Evolutionary conservation across 2,113 vertebrate species (phyloP).

Genomic region (Vidua macroura): DNA sequence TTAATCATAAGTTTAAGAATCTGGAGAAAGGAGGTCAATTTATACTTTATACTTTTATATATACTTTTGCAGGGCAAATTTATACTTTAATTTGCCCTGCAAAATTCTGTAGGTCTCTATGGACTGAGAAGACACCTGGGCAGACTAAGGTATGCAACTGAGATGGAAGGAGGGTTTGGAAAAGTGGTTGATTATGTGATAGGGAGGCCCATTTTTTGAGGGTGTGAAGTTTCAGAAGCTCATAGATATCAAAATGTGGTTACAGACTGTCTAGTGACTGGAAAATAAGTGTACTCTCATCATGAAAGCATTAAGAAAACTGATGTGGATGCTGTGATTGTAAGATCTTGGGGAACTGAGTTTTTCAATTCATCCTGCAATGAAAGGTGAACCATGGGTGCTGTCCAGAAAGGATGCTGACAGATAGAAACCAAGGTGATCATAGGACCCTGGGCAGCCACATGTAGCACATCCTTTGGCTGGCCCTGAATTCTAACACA

Average conservation of each 20-base stretch:
- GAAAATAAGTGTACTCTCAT: neutral
- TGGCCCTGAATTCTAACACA: neutral
- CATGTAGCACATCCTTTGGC: accelerated
- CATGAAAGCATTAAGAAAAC: neutral
- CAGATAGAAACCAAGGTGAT: neutral
- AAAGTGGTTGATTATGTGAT: neutral
- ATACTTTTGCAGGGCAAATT: neutral
- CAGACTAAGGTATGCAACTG: neutral
- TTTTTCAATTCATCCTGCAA: neutral
- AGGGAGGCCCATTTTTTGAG: neutral
- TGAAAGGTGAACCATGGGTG: neutral
- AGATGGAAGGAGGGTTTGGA: neutral
- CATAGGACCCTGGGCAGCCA: neutral
- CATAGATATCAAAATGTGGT: neutral
- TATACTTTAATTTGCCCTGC: neutral
- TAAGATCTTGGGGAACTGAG: neutral
- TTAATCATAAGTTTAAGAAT: neutral
- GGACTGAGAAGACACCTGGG: neutral
- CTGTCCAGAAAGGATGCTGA: neutral
- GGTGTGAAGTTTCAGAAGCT: neutral
- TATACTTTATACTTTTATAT: too few species aligned
- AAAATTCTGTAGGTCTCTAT: neutral
- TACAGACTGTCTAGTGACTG: neutral
- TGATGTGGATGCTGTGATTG: neutral
- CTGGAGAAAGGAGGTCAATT: neutral